phyloP scores from a whole-genome alignment of 2,888 invertebrate genomes.

The Erebia aethiops region DNA sequence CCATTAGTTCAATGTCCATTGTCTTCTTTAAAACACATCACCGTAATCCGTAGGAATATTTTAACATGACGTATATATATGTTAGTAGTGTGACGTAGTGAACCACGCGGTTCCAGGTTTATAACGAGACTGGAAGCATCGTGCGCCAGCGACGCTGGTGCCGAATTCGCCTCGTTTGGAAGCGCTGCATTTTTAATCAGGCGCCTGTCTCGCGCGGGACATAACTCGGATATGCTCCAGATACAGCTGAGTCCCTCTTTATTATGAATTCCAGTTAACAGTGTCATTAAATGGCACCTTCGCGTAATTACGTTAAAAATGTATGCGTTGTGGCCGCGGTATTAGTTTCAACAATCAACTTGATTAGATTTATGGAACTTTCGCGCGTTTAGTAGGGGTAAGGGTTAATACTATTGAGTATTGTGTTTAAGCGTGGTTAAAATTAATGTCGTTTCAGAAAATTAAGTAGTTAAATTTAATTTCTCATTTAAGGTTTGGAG shows the following conservation, averaged over 20 bases:
- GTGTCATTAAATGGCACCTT: constrained; percentile 79
- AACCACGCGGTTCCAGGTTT: constrained; percentile 59
- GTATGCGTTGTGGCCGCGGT: constrained; percentile 49
- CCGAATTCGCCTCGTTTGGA: constrained; percentile 76
- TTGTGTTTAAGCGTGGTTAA: background rate
- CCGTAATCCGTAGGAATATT: background rate
- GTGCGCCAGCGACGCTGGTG: constrained; percentile 77
- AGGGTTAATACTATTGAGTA: background rate
- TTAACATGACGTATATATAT: background rate
- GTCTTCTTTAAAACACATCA: constrained; percentile 11
- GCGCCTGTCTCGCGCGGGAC: constrained; percentile 79
- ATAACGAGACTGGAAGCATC: constrained; percentile 64
- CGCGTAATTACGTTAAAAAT: constrained; percentile 74
- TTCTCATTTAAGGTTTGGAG: too few relatives aligned
- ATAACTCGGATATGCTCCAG: constrained; percentile 76
- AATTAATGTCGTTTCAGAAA: background rate
- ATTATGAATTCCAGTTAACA: constrained; percentile 81
- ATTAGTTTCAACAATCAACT: constrained; percentile 40
- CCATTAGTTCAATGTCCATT: background rate
- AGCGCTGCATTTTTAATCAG: constrained; percentile 80
- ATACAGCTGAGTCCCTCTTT: constrained; percentile 76
- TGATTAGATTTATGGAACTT: constrained; percentile 8
- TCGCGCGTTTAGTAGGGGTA: background rate
- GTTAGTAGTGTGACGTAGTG: constrained; percentile 14
- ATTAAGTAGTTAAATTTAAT: too few relatives aligned